Conservation (phyloP, 2,888 invertebrate species). For the Gastrophysa polygoni region DNA sequence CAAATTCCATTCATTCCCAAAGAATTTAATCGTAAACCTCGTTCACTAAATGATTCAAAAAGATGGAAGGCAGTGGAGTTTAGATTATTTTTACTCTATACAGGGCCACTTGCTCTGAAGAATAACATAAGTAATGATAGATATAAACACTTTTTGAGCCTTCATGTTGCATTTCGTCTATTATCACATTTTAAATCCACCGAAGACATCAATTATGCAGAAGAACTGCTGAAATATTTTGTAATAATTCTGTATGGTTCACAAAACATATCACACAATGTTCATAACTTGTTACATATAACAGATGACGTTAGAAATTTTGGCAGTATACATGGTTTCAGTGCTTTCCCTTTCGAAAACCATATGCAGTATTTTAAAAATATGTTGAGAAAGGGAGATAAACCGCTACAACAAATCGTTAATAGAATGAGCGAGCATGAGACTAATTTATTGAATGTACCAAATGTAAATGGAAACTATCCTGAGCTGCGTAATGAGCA, state of each 20-base stretch:
- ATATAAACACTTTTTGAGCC: conserved; percentile 17
- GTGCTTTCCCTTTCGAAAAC: conserved; percentile 31
- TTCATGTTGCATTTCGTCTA: conserved; percentile 10
- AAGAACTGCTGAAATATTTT: conserved; percentile 30
- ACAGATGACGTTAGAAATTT: conserved; percentile 26
- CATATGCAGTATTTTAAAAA: conserved; percentile 20
- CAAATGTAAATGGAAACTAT: not conserved
- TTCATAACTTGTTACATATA: conserved; percentile 38
- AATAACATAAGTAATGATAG: not conserved
- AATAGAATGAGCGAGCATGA: not conserved
- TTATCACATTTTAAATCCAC: conserved; percentile 6
- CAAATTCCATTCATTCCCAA: not conserved
- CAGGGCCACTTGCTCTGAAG: not conserved
- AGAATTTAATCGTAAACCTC: conserved; percentile 24
- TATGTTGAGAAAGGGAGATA: conserved; percentile 13
- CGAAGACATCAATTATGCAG: conserved; percentile 19
- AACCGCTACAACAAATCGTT: conserved; percentile 26
- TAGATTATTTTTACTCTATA: conserved; percentile 21
- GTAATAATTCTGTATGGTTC: conserved; percentile 32
- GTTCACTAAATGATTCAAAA: conserved; percentile 19
- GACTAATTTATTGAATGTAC: not conserved
- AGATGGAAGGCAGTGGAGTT: conserved; percentile 32
- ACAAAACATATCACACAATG: conserved; percentile 38
- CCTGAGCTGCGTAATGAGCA: not conserved
- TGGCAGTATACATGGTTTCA: conserved; percentile 25